Evolutionary conservation across 1,140 invertebrate species (phyloP), one percentile per base, ranked within the genome.

Genomic region (Bombus confusus): DNA sequence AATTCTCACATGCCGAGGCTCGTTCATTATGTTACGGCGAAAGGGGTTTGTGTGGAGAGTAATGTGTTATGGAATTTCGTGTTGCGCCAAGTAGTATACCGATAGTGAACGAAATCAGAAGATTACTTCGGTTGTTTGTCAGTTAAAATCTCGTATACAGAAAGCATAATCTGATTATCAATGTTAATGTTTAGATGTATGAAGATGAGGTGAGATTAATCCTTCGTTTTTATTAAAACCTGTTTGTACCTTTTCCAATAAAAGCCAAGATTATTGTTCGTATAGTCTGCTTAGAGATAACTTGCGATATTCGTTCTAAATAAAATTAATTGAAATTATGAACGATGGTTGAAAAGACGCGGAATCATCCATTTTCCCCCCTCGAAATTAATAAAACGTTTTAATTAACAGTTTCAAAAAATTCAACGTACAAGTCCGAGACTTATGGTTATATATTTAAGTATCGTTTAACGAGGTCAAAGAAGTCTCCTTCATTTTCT

Each of bases 381-480:
- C 15, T 59, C 6, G 0, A 8, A 52, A 47, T 37, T 25, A 2
- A 76, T 13, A 8, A 37, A 57, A 52, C 31, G 31, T 69, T 25
- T 83, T n/a, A 52, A 83, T 34, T n/a, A 41, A 59, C 15, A n/a
- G 5, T 28, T 37, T n/a, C 25, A 13, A 76, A 59, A 80, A 80
- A 52, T 71, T 34, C 43, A 62, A 62, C 37, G 37, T 5, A 39
- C 43, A 47, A 41, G 28, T 52, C 18, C 5, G 5, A 22, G 47
- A 52, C 47, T 22, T 52, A 52, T 52, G 47, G 6, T 52, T 8
- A 52, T 52, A 52, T 52, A 52, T 52, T 52, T 52, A 52, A 15
- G 37, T 59, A 34, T 73, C 57, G 22, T 83, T 86, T 76, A 75
- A 83, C 80, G 64, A 86, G 85, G 85, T 86, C 80, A 86, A 76